phyloP scores from a whole-genome alignment of 2,888 invertebrate species.

The Nipponacmea schrenckii region DNA sequence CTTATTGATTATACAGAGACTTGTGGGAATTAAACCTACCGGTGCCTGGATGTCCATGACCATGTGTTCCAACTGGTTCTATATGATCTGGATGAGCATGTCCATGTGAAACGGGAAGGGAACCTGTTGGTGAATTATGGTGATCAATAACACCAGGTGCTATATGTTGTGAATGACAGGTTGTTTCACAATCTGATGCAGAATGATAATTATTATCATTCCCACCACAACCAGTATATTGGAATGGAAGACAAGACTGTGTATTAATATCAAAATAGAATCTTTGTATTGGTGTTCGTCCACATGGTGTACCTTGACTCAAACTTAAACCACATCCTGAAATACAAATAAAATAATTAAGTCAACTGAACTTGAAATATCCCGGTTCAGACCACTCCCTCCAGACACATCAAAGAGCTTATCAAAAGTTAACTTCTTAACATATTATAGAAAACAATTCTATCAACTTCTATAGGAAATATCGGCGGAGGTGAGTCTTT shows the following conservation, averaged over 20 bases:
- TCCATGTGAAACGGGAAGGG: neutral
- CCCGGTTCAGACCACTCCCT: too few species aligned
- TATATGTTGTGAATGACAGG: neutral
- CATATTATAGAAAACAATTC: too few species aligned
- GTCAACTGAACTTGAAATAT: neutral
- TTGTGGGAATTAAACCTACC: too few species aligned
- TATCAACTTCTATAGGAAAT: too few species aligned
- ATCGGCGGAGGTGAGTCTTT: too few species aligned
- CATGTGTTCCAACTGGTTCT: slow-evolving; percentile 1
- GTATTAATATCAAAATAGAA: neutral
- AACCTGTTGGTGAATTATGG: neutral
- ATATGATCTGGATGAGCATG: neutral
- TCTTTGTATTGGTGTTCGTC: neutral
- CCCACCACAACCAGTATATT: neutral
- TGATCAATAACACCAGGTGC: slow-evolving; percentile 6
- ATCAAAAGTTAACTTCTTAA: too few species aligned
- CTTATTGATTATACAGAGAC: too few species aligned
- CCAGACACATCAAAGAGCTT: too few species aligned
- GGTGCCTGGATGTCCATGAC: too few species aligned
- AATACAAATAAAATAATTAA: neutral
- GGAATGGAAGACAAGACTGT: neutral
- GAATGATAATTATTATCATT: neutral
- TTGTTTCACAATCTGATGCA: neutral
- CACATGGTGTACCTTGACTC: neutral
- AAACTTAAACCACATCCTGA: neutral